Base-by-base conservation (phyloP, 2,797 vertebrate genomes). In the Eupleurogrammus muticus region DNA sequence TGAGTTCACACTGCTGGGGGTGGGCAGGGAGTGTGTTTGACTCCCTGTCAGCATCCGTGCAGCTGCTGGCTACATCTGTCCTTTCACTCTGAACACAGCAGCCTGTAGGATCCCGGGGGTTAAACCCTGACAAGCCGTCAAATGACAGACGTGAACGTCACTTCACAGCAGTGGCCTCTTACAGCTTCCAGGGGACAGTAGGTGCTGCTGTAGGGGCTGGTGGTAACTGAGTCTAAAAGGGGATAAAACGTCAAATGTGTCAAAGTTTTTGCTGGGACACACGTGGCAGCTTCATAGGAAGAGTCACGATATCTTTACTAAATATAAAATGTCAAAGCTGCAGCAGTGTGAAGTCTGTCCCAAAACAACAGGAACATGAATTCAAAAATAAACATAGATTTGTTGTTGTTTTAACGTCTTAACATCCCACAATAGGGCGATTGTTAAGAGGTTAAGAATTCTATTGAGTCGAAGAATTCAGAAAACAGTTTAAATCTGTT, bases 81-180 rank as follows among this genome's bases (percentile, higher is more conserved):
- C 47, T 80, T 81, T 80, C 20, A 38, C 53, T 42, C 40, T 72
- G 51, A 75, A 68, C 16, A 64, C 63, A 79, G 53, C 57, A 62
- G 32, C 19, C 53, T 24, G 19, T 19, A 1, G 10, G 49, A 61
- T 66, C 63, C 48, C 48, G 20, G 0, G 36, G 58, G 23, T 19
- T n/a, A 57, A 11, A 42, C 62, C 13, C n/a, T 66, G 77, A 76
- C 67, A 46, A 44, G 20, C 13, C 49, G 19, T 62, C 53, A 64
- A 66, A 53, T 10, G 53, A n/a, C 21, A 58, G 13, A 3, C 1
- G 17, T 38, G 35, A 61, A n/a, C 5, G 0, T 23, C 24, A n/a
- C 16, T n/a, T 35, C 47, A 77, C 61, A 66, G 66, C 12, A 0
- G 35, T 3, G 23, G 50, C 14, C n/a, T 42, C 49, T 36, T 32